Conservation (phyloP, 2,888 invertebrate species). For the Nemurella pictetii region DNA sequence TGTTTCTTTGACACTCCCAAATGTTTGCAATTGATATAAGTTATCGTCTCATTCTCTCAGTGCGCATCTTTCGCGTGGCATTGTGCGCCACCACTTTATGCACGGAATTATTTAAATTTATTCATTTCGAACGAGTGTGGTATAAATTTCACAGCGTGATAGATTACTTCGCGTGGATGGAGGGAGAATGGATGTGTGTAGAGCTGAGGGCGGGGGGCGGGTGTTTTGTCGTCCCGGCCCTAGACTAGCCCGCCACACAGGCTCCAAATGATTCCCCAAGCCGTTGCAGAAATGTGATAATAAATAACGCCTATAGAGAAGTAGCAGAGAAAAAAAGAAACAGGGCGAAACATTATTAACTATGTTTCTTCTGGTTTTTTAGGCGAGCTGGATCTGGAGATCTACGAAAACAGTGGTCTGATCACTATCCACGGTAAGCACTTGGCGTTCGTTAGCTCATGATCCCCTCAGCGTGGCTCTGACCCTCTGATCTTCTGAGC, state of each 20-base stretch:
- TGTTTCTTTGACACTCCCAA: conserved; percentile 18
- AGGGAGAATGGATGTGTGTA: background rate
- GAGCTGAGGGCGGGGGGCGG: background rate
- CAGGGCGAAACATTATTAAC: too few relatives aligned
- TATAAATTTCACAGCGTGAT: conserved; percentile 25
- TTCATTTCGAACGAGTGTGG: conserved; percentile 10
- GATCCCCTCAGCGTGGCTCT: too few relatives aligned
- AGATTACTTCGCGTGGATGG: background rate
- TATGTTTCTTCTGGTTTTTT: too few relatives aligned
- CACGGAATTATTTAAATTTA: conserved; percentile 27
- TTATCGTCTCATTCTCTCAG: background rate
- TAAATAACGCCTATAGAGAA: too few relatives aligned
- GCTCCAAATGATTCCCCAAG: too few relatives aligned
- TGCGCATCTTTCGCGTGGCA: background rate
- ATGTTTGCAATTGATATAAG: conserved; percentile 21
- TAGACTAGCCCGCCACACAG: background rate
- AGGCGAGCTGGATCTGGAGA: conserved; percentile 53
- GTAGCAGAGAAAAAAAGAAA: too few relatives aligned
- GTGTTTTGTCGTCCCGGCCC: background rate
- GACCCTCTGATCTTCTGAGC: too few relatives aligned
- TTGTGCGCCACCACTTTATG: background rate
- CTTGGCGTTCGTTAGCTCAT: too few relatives aligned
- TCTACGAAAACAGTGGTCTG: conserved; percentile 49
- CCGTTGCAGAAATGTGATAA: too few relatives aligned
- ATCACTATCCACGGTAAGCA: conserved; percentile 54